Percentiles rank a stretch among this genome's conserved stretches.
Conservation (phyloP, 2,888 invertebrate species). For the Ormyrus nitidulus region DNA sequence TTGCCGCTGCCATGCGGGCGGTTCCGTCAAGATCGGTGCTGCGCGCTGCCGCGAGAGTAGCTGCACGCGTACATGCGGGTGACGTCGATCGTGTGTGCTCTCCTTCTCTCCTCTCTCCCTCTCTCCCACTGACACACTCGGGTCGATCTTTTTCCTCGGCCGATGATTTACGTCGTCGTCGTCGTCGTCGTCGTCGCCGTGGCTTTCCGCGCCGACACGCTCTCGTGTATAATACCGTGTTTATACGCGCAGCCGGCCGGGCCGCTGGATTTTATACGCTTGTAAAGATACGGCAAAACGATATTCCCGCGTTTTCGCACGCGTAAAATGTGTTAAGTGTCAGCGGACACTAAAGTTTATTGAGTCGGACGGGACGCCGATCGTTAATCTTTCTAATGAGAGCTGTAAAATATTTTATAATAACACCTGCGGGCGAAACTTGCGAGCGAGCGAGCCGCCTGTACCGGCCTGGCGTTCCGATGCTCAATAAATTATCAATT, state of each 20-base stretch:
- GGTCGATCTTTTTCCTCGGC: slow-evolving; percentile 20
- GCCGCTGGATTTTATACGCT: slow-evolving; percentile 51
- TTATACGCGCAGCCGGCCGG: not conserved
- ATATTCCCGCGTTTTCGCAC: slow-evolving; percentile 55
- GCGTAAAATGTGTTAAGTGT: slow-evolving; percentile 55
- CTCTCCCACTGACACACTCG: not conserved
- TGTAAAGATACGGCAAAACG: slow-evolving; percentile 54
- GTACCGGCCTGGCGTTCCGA: slow-evolving; percentile 2
- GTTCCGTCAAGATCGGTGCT: slow-evolving; percentile 15
- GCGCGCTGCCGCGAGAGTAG: slow-evolving; percentile 17
- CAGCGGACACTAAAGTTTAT: slow-evolving; percentile 56
- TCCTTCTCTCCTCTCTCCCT: not conserved
- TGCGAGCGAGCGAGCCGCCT: slow-evolving; percentile 24
- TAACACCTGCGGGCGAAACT: slow-evolving; percentile 51
- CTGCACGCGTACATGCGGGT: slow-evolving; percentile 56
- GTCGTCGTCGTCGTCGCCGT: not conserved
- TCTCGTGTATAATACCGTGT: not conserved
- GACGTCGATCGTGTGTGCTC: slow-evolving; percentile 54
- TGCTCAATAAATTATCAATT: slow-evolving; percentile 58
- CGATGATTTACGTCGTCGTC: slow-evolving; percentile 39
- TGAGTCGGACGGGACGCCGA: slow-evolving; percentile 52
- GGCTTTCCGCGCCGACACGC: not conserved
- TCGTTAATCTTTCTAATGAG: slow-evolving; percentile 59
- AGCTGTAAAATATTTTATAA: slow-evolving; percentile 58
- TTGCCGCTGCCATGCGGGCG: slow-evolving; percentile 10